Conservation (phyloP, 2,888 invertebrate species). For the Nemotelus pantherinus region DNA sequence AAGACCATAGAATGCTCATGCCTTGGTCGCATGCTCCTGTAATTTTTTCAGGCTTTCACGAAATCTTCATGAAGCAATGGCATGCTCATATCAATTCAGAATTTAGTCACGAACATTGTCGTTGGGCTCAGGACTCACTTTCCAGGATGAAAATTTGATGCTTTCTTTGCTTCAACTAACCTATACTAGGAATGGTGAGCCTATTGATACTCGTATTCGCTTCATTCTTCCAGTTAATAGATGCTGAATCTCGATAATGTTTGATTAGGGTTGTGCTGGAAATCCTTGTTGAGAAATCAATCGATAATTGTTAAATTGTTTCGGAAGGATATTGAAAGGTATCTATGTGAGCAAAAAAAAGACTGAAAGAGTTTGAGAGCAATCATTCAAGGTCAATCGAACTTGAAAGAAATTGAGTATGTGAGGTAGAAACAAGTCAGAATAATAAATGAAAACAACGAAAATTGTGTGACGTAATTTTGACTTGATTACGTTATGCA, state of each 20-base stretch:
- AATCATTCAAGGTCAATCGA: neutral
- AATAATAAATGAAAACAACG: neutral
- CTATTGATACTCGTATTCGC: slow-evolving; percentile 44
- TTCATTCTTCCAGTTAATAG: slow-evolving; percentile 18
- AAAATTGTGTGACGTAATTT: too few species aligned
- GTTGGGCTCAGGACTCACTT: neutral
- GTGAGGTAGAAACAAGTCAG: neutral
- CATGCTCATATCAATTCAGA: slow-evolving; percentile 33
- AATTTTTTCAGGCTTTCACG: slow-evolving; percentile 28
- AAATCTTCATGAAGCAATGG: slow-evolving; percentile 42
- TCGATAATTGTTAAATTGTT: neutral
- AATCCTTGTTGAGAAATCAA: neutral
- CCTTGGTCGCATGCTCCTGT: neutral
- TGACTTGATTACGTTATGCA: too few species aligned
- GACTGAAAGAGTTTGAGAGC: neutral
- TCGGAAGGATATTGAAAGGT: neutral
- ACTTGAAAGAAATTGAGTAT: neutral
- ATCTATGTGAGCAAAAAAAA: neutral
- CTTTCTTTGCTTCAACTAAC: slow-evolving; percentile 4
- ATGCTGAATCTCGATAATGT: neutral
- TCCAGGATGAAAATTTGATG: neutral
- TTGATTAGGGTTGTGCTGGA: slow-evolving; percentile 8
- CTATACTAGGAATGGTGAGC: neutral
- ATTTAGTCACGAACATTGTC: slow-evolving; percentile 48
- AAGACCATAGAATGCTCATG: neutral